Evolutionary conservation across 2,113 vertebrate genomes (phyloP), one percentile per base, ranked within the genome.

Genomic region (Urocolius indicus): DNA sequence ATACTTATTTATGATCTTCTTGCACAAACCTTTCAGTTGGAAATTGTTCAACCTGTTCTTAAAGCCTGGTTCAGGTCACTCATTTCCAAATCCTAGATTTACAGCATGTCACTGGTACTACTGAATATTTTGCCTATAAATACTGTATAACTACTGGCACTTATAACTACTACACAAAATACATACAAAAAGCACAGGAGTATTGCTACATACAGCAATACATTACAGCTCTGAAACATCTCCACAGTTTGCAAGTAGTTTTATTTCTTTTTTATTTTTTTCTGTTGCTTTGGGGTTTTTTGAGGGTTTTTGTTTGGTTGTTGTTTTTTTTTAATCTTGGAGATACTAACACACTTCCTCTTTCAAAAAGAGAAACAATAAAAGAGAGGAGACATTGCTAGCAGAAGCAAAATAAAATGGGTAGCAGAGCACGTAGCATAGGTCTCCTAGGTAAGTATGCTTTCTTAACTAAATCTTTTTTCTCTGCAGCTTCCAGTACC

Each of bases 341-440:
- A 93, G 74, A 86, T 30, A 10, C 18, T 91, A 65, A 62, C 30
- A 46, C 26, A 46, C n/a, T 78, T 80, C 49, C 27, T 94, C n/a
- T 69, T 85, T 91, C 58, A 48, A 75, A 87, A 52, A 57, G 67
- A 62, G 67, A 62, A 93, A 94, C 69, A 90, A 72, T 63, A 68
- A 63, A 88, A 76, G 13, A 52, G 45, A 78, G 29, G 16, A 82
- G 46, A 79, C 89, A 80, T 54, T 74, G 74, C 30, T 87, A 78
- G 72, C 45, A 34, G 67, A 93, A 72, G 36, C 45, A 87, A 94
- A 71, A 72, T 32, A 38, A 91, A 93, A 51, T 16, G 13, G 9
- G 23, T 41, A 55, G 43, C 75, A 75, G 68, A 79, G 52, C 73
- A 82, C 3, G 0, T 45, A 71, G 41, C 52, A 27, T 11, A 54